Evolutionary conservation across 2,888 invertebrate genomes (phyloP), one percentile per base, ranked within the genome.

Genomic region (Drosophila mayaguana): DNA sequence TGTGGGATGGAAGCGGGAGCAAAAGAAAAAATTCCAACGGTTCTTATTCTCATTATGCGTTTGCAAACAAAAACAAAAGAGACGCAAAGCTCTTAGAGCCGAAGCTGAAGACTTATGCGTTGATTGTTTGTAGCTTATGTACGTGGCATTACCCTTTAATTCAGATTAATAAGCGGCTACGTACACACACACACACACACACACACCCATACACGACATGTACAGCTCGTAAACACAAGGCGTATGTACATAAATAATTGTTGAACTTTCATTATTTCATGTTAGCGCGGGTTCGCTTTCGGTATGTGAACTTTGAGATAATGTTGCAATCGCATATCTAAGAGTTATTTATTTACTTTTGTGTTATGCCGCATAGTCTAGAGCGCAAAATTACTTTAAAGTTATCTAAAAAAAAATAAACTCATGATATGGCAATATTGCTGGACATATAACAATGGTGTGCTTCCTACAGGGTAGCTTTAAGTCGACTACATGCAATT

Each of bases 41-140:
- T 40, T 34, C 43, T 42, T 57, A 54, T 40, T 53, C 53, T 40
- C 46, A 46, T 53, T 59, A 20, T 57, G 51, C 43, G 51, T 59
- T 59, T 28, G 51, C n/a, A 56, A 63, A 46, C 28, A 61, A 65
- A 63, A 60, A 60, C 63, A 71, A 63, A 57, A 43, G 50, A 63
- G 75, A 65, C 50, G 36, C 42, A 72, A 60, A 75, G 60, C 60
- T 60, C 51, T 51, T 63, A 36, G 66, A 57, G 72, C 59, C 51
- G 40, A 51, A 51, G 57, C 66, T 28, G 50, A 59, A 54, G 57
- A 75, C 61, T 43, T 53, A 61, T 56, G 45, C n/a, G 42, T 67
- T 59, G 53, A 51, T 68, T 59, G 46, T 54, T 68, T 56, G 43
- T 18, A 32, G 67, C 50, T 56, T 45, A 32, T 51, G 28, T 32